phyloP scores from a whole-genome alignment of 1,140 invertebrate genomes.

The Lasioglossum albipes region DNA sequence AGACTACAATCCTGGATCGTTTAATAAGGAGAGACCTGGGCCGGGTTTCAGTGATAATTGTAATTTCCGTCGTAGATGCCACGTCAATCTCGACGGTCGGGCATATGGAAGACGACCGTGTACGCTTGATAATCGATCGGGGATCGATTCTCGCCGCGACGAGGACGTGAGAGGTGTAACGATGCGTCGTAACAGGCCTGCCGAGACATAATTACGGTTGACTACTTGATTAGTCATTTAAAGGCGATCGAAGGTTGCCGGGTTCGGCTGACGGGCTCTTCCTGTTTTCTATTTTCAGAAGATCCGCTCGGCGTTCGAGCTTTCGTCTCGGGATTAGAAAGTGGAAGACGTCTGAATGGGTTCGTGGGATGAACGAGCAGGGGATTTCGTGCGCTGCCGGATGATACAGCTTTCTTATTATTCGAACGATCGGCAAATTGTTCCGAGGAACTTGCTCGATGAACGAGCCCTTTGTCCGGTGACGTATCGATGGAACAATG shows the following conservation, averaged over 20 bases:
- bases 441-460: background rate
- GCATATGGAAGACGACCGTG: background rate
- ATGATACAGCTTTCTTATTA: slow-evolving; percentile 30
- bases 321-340: slow-evolving; percentile 18
- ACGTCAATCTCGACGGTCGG: background rate
- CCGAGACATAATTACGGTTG: slow-evolving; percentile 32
- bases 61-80: background rate
- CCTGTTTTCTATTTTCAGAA: slow-evolving; percentile 15
- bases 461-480: background rate
- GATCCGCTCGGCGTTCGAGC: background rate
- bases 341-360: background rate
- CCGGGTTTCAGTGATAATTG: background rate
- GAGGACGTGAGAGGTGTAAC: background rate
- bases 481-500: background rate
- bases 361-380: background rate
- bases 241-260: background rate
- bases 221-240: slow-evolving; percentile 47
- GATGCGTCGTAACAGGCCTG: background rate
- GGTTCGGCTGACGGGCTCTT: background rate
- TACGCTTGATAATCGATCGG: background rate
- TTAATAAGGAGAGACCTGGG: background rate
- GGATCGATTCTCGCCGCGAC: background rate
- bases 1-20: background rate
- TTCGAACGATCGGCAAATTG: slow-evolving; percentile 6
- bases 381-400: background rate